phyloP scores from a whole-genome alignment of 2,797 vertebrate species.

The Clangula hyemalis region DNA sequence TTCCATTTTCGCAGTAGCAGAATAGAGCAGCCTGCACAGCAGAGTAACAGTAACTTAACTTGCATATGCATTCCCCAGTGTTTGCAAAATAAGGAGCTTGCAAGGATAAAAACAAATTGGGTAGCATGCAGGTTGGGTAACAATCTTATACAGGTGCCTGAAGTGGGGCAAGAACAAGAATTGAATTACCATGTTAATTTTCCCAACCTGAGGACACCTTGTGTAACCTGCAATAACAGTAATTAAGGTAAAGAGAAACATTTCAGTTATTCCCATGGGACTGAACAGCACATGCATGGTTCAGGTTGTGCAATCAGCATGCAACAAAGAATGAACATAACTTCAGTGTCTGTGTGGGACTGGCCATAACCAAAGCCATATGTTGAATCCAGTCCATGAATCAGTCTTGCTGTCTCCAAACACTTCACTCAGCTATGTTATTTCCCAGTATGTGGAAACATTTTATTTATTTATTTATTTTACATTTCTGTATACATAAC shows the following conservation, averaged over 20 bases:
- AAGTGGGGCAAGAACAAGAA: background rate
- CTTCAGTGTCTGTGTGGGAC: background rate
- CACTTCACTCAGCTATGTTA: background rate
- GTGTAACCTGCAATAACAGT: background rate
- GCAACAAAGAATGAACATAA: background rate
- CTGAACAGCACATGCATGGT: accelerated
- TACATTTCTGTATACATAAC: background rate
- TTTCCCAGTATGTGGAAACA: background rate
- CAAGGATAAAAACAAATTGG: background rate
- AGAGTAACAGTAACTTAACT: background rate
- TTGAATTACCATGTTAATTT: background rate
- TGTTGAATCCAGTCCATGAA: background rate
- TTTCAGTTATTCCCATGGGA: background rate
- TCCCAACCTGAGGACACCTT: background rate
- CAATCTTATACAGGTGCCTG: background rate
- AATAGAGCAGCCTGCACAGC: background rate
- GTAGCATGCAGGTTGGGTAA: background rate
- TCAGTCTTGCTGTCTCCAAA: background rate
- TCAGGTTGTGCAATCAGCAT: background rate
- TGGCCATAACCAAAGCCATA: accelerated
- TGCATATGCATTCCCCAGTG: background rate
- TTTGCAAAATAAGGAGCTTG: background rate
- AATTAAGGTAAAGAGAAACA: background rate
- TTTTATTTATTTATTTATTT: background rate
- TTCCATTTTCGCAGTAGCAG: background rate